Conservation (phyloP, 2,113 vertebrate species). For the Prionailurus viverrinus region DNA sequence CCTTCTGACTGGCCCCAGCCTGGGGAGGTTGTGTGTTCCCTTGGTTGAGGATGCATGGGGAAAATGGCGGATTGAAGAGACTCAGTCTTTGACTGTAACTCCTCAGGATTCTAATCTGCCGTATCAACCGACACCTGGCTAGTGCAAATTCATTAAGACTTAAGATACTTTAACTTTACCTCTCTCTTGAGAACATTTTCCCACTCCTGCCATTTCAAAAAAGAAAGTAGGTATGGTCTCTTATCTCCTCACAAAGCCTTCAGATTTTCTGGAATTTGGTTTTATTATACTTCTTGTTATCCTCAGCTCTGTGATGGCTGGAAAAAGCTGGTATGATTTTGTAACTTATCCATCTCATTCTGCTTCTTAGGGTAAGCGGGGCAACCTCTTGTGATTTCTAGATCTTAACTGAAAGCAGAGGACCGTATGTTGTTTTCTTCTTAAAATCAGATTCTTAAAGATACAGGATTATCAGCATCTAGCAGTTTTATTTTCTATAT, state of each 20-base stretch:
- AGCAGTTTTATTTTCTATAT: background rate
- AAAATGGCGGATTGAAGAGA: background rate
- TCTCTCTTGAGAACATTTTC: background rate
- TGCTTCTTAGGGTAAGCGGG: background rate
- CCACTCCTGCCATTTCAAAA: background rate
- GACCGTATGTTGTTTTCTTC: background rate
- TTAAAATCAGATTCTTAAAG: background rate
- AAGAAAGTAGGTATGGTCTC: background rate
- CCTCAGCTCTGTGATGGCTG: background rate
- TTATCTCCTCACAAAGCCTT: background rate
- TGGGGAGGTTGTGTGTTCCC: accelerated
- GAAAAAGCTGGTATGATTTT: background rate
- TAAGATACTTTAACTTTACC: background rate
- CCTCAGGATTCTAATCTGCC: background rate
- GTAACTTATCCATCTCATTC: background rate
- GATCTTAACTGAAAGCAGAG: background rate
- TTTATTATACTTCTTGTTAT: background rate
- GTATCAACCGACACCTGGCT: background rate
- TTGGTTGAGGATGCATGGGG: background rate
- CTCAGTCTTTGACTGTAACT: background rate
- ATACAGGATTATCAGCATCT: background rate
- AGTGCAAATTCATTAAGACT: background rate
- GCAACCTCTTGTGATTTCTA: background rate
- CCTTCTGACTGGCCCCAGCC: background rate
- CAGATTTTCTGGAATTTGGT: background rate